Evolutionary conservation across 2,113 vertebrate genomes (phyloP), one percentile per base, ranked within the genome.

Genomic region (Aphyosemion australe): DNA sequence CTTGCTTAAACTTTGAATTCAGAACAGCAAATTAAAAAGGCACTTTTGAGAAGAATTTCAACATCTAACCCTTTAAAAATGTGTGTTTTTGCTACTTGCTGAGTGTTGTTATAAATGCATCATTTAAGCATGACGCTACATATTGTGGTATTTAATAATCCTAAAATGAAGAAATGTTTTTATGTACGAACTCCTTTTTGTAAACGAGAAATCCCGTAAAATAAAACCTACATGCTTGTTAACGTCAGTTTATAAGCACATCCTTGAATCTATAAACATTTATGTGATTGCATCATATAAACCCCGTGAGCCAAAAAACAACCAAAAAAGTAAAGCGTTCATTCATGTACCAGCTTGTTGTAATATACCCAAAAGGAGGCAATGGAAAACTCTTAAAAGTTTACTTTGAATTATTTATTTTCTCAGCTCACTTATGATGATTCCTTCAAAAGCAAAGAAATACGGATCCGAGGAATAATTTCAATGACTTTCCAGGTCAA

Each of bases 201-300:
- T 85, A 87, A 85, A 84, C 74, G 59, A 86, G 66, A 77, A 80
- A 60, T 63, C 58, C 65, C 61, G 58, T 83, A 72, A 78, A 80
- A 83, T 87, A 82, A 82, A 86, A 60, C 42, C 70, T 67, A 66
- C 77, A 82, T 37, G 59, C 59, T 37, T 48, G 59, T 81, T 85
- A 89, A 59, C 74, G 67, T 73, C 45, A 68, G 79, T 88, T 90
- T 85, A 81, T 86, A 64, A 82, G 76, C 72, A 79, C 62, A 67
- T 75, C 55, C 72, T 88, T 45, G 20, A 54, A 67, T 80, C 76
- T 72, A 61, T 78, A 72, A 79, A 70, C 76, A 59, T 89, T 80
- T 88, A 84, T 79, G 77, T 69, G 61, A 59, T 66, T 78, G 70
- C 71, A 69, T 76, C 73, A 76, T 69, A 62, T 63, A 51, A 74